Conservation (phyloP, 37 sponge, comb jelly and placozoan species). For the Mnemiopsis leidyi region DNA sequence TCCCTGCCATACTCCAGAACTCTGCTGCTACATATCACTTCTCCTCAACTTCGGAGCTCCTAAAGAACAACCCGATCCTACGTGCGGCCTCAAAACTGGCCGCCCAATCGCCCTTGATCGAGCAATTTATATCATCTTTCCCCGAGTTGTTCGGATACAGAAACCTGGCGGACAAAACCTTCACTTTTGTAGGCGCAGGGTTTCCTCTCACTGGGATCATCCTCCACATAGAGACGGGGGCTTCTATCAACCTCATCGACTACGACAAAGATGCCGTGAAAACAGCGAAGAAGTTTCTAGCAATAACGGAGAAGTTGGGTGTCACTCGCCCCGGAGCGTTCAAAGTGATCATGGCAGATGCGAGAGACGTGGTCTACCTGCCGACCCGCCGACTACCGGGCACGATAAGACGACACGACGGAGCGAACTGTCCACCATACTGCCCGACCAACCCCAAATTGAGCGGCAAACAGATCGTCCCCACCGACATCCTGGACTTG, state of each 20-base stretch:
- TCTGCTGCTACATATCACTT: background rate
- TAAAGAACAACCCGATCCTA: conserved; percentile 2
- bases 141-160: conserved; percentile 31
- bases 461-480: background rate
- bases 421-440: background rate
- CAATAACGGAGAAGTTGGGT: background rate
- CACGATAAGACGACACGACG: background rate
- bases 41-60: background rate
- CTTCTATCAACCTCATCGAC: background rate
- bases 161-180: background rate
- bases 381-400: background rate
- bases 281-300: conserved; percentile 22
- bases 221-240: conserved; percentile 9
- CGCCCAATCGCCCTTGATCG: background rate
- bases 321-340: background rate
- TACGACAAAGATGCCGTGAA: background rate
- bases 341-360: conserved; percentile 11
- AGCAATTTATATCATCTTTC: background rate
- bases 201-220: conserved; percentile 30
- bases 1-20: conserved; percentile 27
- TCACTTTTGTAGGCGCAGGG: conserved; percentile 40
- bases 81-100: background rate
- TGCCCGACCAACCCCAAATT: background rate
- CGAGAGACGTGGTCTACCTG: background rate
- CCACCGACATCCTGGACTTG: conserved; percentile 31